A percentile compares a stretch with the other conserved stretches of the same genome.
phyloP scores from a whole-genome alignment of 1,140 invertebrate genomes.

The Plodia interpunctella region DNA sequence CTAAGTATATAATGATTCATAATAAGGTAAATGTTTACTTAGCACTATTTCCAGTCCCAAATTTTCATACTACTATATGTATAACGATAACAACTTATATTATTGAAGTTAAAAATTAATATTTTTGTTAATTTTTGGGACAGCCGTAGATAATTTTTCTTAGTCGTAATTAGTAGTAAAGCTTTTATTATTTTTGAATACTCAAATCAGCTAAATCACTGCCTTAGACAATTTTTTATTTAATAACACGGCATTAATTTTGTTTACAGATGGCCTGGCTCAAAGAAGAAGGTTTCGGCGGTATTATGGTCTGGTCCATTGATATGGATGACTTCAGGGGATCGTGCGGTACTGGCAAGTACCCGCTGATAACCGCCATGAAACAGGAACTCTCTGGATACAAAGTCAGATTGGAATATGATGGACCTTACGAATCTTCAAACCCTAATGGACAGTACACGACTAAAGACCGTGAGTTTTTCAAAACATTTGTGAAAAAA shows the following conservation, averaged over 20 bases:
- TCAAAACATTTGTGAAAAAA: too few relatives aligned
- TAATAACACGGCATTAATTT: neutral
- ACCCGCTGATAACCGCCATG: slow-evolving; percentile 92
- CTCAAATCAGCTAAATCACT: slow-evolving; percentile 67
- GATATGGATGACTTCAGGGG: slow-evolving; percentile 97
- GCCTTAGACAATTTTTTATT: slow-evolving; percentile 10
- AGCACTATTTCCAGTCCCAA: too few relatives aligned
- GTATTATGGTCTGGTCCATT: slow-evolving; percentile 98
- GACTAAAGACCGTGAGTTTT: slow-evolving; percentile 92
- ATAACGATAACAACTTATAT: too few relatives aligned
- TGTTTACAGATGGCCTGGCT: slow-evolving; percentile 91
- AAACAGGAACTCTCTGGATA: slow-evolving; percentile 90
- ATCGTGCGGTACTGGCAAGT: slow-evolving; percentile 92
- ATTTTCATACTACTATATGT: too few relatives aligned
- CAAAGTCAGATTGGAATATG: slow-evolving; percentile 89
- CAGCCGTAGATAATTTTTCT: slow-evolving; percentile 14
- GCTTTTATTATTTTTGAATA: slow-evolving; percentile 44
- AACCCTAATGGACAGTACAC: slow-evolving; percentile 86
- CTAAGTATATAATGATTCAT: too few relatives aligned
- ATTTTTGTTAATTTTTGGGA: slow-evolving; percentile 57
- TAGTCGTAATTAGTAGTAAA: slow-evolving; percentile 22
- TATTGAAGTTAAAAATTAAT: neutral
- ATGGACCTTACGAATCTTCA: slow-evolving; percentile 89
- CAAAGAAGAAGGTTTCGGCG: slow-evolving; percentile 94
- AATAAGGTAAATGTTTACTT: too few relatives aligned